Base-by-base conservation (phyloP, 2,113 vertebrate genomes). In the Rhinolophus sinicus region DNA sequence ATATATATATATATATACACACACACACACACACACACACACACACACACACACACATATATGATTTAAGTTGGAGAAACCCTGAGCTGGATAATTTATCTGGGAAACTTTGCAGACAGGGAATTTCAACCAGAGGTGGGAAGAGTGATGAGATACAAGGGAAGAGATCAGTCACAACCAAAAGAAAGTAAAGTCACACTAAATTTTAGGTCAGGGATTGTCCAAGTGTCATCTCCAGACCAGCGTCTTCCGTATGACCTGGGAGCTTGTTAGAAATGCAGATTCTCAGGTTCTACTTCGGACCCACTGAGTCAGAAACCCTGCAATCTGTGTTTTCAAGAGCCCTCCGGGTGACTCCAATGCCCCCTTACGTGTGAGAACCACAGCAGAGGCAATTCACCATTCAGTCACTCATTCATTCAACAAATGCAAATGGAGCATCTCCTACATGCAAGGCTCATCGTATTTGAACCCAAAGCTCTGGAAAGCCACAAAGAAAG, bases 301-400 rank as follows among this genome's bases (percentile, higher is more conserved):
- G 65, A 56, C 56, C 40, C 11, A 12, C 77, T n/a, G 58, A 81
- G 13, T 50, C 33, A n/a, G 19, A 82, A 56, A 28, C 21, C 73
- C 8, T 14, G 54, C 8, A 44, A 33, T 21, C 15, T 24, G 30
- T 12, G 1, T 73, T 30, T 65, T 15, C 28, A 19, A 19, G 35
- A 47, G 54, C 44, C 87, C 35, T 64, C 47, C 12, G 7, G 18
- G 21, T 44, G 10, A 60, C 19, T 44, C 44, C 47, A 35, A 16
- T 3, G 54, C 5, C 35, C 16, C 19, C 30, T 35, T 54, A n/a
- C 22, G 9, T 84, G 56, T 44, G 60, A 89, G 40, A 88, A 35
- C 30, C 75, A 33, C 4, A 7, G 28, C 0, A 3, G 69, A 83
- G 21, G 24, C 0, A 2, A 16, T 7, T 62, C 26, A 11, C 33